A percentile compares a stretch with the other conserved stretches of the same genome.
Evolutionary conservation across 2,888 invertebrate genomes (phyloP).

Genomic region (Mesodorylaimus sp.): DNA sequence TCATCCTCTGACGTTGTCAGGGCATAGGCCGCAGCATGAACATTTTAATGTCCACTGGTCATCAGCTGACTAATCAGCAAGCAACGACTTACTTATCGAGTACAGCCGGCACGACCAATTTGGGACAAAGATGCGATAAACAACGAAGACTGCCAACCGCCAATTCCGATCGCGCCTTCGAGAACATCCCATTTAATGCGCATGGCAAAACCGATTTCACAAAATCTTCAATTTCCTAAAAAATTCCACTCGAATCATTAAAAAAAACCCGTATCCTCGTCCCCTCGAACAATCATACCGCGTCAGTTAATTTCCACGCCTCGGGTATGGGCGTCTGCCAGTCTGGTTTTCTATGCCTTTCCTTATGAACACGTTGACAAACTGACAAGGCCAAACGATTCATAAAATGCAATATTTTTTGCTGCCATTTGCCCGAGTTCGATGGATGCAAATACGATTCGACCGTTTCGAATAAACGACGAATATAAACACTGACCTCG

Average conservation of each 20-base stretch:
- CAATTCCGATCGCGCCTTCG: slow-evolving; percentile 41
- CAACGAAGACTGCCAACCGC: slow-evolving; percentile 41
- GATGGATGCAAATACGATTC: slow-evolving; percentile 76
- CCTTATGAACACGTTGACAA: slow-evolving; percentile 42
- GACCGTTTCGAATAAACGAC: slow-evolving; percentile 57
- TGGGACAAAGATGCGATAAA: slow-evolving; percentile 58
- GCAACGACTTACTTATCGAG: slow-evolving; percentile 45
- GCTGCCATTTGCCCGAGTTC: slow-evolving; percentile 56
- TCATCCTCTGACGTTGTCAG: not conserved
- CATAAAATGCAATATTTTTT: slow-evolving; percentile 17
- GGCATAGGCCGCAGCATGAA: not conserved
- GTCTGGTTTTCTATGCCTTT: slow-evolving; percentile 38
- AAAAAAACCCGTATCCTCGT: not conserved
- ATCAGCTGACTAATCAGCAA: slow-evolving; percentile 1
- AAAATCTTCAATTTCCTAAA: slow-evolving; percentile 54
- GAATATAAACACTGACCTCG: slow-evolving; percentile 35
- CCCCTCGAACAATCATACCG: slow-evolving; percentile 14
- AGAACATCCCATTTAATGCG: slow-evolving; percentile 58
- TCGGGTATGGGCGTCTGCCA: slow-evolving; percentile 55
- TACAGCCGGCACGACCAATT: slow-evolving; percentile 59
- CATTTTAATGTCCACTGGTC: not conserved
- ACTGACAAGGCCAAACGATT: slow-evolving; percentile 38
- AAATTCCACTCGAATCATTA: not conserved
- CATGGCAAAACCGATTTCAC: slow-evolving; percentile 53
- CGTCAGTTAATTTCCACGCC: slow-evolving; percentile 51